Percentiles rank a stretch among this genome's conserved stretches.
phyloP scores from a whole-genome alignment of 1,140 invertebrate species.

The Bradynema listronoti region DNA sequence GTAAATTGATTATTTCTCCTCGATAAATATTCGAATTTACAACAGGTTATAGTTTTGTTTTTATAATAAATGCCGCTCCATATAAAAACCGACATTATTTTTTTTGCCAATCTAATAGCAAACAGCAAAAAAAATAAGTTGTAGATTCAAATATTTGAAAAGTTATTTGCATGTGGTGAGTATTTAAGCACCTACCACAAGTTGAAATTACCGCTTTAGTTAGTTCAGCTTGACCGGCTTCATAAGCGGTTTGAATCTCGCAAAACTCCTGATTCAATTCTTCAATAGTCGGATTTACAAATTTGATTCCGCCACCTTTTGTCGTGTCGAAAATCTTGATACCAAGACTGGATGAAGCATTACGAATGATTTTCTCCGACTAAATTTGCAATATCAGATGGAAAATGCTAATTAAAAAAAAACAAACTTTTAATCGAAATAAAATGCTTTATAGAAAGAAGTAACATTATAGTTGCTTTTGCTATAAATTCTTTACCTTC shows the following conservation, averaged over 20 bases:
- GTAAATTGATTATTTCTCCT: no score
- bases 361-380: constrained; percentile 27
- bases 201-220: constrained; percentile 22
- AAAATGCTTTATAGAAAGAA: neutral
- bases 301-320: constrained; percentile 61
- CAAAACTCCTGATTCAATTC: constrained; percentile 23
- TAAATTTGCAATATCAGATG: no score
- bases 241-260: constrained; percentile 25
- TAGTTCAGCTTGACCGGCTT: constrained; percentile 23
- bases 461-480: neutral
- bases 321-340: constrained; percentile 26
- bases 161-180: no score
- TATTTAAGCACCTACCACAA: constrained; percentile 27
- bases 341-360: neutral
- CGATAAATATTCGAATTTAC: no score
- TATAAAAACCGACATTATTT: no score
- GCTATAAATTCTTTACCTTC: no score
- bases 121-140: no score
- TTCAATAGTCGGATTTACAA: constrained; percentile 16
- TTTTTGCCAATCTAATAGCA: neutral
- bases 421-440: constrained; percentile 1
- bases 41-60: no score
- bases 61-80: no score
- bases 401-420: no score
- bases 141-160: no score